Percentiles rank a stretch among this genome's conserved stretches.
Conservation (phyloP, 2,888 invertebrate species). For the Pandemis corylana region DNA sequence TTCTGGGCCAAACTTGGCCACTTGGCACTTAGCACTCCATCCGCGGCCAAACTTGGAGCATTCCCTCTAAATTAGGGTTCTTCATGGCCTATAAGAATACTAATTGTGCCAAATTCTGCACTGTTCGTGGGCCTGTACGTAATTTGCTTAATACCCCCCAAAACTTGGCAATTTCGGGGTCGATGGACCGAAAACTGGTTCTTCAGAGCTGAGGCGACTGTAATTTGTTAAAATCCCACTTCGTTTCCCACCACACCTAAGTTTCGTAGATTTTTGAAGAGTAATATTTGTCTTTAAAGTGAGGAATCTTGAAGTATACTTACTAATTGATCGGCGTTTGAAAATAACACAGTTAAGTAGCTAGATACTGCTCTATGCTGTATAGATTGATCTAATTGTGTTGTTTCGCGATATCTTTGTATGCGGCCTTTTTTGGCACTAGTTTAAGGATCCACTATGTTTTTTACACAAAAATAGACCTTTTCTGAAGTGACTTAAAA, state of each 20-base stretch:
- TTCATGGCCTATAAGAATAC: constrained; percentile 36
- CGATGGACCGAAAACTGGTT: constrained; percentile 8
- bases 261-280: neutral
- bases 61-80: constrained; percentile 34
- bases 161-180: constrained; percentile 1
- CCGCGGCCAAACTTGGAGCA: constrained; percentile 30
- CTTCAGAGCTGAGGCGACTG: neutral
- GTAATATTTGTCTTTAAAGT: neutral
- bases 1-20: constrained; percentile 19
- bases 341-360: no score
- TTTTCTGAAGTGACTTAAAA: no score
- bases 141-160: constrained; percentile 7
- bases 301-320: no score
- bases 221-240: neutral
- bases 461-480: no score
- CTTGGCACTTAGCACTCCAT: constrained; percentile 36
- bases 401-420: no score
- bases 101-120: constrained; percentile 32
- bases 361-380: no score
- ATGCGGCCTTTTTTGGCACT: no score
- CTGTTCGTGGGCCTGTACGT: constrained; percentile 2
- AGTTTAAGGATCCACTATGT: no score
- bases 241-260: no score
- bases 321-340: neutral
- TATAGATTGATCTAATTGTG: no score